Evolutionary conservation across 2,888 invertebrate species (phyloP).

Genomic region (Tubulanus polymorphus): DNA sequence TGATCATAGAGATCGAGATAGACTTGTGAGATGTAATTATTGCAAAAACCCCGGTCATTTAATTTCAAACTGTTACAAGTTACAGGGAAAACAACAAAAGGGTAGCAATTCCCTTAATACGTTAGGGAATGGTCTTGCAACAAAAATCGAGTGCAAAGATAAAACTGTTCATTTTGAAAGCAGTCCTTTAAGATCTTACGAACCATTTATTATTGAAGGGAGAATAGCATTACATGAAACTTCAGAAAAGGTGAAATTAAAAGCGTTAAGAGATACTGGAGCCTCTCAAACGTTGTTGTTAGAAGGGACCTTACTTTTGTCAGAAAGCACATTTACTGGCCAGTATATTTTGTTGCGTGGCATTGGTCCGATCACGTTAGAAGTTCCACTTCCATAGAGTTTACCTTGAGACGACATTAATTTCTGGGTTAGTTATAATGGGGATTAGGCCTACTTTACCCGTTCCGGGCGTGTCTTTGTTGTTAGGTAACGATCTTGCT

Average conservation of each 20-base stretch:
- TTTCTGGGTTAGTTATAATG: constrained; percentile 16
- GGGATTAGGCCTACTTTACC: constrained; percentile 15
- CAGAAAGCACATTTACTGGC: constrained; percentile 12
- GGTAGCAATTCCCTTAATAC: background rate
- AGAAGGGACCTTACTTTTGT: constrained; percentile 13
- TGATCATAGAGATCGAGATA: no score
- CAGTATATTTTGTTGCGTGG: constrained; percentile 16
- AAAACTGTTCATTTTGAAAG: no score
- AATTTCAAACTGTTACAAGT: constrained; percentile 13
- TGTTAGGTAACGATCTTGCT: constrained; percentile 19
- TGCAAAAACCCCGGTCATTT: constrained; percentile 14
- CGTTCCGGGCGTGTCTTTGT: constrained; percentile 15
- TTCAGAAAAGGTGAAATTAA: constrained; percentile 1
- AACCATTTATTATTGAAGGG: constrained; percentile 17
- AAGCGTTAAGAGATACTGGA: constrained; percentile 18
- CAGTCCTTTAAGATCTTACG: no score
- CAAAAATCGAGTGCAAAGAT: background rate
- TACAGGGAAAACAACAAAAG: constrained; percentile 6
- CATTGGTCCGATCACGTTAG: constrained; percentile 16
- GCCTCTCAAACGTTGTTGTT: constrained; percentile 20
- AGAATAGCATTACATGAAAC: no score
- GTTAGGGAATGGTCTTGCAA: constrained; percentile 2
- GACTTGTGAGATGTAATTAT: no score
- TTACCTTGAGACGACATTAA: constrained; percentile 11
- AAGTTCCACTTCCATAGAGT: constrained; percentile 18